phyloP scores from a whole-genome alignment of 23 tunicate genomes.

The Ciona savignyi region DNA sequence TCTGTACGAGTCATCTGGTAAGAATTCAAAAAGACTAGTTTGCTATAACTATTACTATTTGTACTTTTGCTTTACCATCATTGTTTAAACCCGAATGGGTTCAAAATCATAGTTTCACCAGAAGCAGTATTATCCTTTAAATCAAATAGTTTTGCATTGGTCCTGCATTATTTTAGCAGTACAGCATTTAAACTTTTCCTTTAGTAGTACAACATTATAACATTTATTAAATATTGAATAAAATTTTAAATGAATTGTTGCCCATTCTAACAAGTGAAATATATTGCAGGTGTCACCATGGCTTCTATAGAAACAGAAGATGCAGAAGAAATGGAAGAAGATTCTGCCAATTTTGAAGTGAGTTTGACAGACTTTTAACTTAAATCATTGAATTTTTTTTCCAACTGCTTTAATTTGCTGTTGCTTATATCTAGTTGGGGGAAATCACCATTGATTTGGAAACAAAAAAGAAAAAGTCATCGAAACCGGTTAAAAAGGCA shows the following conservation, averaged over 20 bases:
- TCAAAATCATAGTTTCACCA: no score
- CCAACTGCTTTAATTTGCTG: not conserved
- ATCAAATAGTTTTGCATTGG: no score
- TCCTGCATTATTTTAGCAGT: no score
- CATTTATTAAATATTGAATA: no score
- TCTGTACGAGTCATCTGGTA: constrained; percentile 53
- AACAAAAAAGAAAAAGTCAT: constrained; percentile 1
- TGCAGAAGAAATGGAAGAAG: constrained; percentile 9
- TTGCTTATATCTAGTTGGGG: constrained; percentile 42
- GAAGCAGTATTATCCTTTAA: no score
- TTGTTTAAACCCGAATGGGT: no score
- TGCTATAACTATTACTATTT: no score
- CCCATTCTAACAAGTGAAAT: constrained; percentile 79
- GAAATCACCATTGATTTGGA: constrained; percentile 29
- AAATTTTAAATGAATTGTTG: constrained; percentile 46
- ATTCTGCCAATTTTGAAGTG: not conserved
- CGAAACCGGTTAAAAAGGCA: constrained; percentile 1
- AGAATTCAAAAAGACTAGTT: not conserved
- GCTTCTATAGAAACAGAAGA: not conserved
- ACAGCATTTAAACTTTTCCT: no score
- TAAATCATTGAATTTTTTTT: not conserved
- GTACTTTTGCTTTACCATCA: no score
- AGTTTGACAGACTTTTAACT: not conserved
- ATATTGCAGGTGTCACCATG: not conserved
- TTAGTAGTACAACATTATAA: no score